These are phyloP conservation scores for Fratercula arctica DNA, from an alignment of 2,797 vertebrate genomes.

Conservation along the genomic window DNA sequence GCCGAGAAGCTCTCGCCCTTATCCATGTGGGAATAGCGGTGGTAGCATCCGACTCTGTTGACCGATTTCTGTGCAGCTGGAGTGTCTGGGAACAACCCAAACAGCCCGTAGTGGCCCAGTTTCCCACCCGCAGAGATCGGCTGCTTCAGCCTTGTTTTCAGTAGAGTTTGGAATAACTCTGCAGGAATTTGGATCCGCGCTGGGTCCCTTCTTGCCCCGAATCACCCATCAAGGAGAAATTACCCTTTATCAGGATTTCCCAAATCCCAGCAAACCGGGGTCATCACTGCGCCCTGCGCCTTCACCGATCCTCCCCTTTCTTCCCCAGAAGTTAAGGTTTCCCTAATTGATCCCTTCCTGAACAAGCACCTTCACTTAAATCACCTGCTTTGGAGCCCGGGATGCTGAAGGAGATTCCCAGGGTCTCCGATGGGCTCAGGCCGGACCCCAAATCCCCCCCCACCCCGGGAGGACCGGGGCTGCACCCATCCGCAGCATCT, in stretches of 20 bases:
- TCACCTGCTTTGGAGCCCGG: neutral
- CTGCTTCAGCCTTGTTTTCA: neutral
- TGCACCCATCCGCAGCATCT: fast-evolving
- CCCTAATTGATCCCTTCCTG: neutral
- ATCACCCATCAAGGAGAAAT: neutral
- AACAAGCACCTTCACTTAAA: neutral
- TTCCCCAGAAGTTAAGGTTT: neutral
- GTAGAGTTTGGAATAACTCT: neutral
- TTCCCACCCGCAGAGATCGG: neutral
- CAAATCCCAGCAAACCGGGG: neutral
- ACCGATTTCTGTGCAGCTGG: neutral
- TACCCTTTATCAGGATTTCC: neutral
- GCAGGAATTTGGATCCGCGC: fast-evolving
- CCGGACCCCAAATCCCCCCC: fast-evolving
- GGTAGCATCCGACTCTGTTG: fast-evolving
- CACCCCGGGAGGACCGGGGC: fast-evolving
- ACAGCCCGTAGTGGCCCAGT: fast-evolving
- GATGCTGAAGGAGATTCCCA: neutral
- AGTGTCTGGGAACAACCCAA: neutral
- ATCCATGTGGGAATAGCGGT: fast-evolving
- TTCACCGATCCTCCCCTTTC: neutral
- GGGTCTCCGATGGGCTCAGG: neutral
- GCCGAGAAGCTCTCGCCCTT: fast-evolving
- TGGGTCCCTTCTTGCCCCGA: fast-evolving
- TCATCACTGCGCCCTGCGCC: fast-evolving